Evolutionary conservation across 2,888 invertebrate species (phyloP).

Genomic region (Meloe dianella): DNA sequence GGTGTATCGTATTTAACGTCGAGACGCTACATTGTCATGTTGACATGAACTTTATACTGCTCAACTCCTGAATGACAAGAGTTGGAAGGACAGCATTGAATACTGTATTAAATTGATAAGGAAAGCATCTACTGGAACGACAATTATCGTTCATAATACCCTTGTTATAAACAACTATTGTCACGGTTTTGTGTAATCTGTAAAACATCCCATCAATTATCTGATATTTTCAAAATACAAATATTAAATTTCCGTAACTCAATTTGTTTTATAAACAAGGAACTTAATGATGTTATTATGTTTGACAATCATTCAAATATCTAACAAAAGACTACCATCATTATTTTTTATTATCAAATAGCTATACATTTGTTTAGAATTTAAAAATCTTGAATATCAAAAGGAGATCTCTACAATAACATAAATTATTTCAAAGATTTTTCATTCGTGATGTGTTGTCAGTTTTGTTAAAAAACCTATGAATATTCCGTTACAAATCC

Average conservation of each 20-base stretch:
- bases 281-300: constrained; percentile 24
- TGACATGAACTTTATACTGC: background rate
- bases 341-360: background rate
- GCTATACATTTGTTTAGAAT: too few species aligned
- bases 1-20: background rate
- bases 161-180: constrained; percentile 13
- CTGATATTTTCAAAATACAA: constrained; percentile 21
- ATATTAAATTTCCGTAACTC: constrained; percentile 26
- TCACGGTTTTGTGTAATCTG: constrained; percentile 15
- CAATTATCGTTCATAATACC: constrained; percentile 21
- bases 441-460: constrained; percentile 15
- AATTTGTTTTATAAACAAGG: constrained; percentile 19
- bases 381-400: background rate
- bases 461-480: constrained; percentile 24
- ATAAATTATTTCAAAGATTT: background rate
- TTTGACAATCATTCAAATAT: constrained; percentile 16
- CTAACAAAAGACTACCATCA: background rate
- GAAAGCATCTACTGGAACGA: constrained; percentile 7
- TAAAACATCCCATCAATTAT: constrained; percentile 25
- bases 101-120: constrained; percentile 11
- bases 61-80: background rate
- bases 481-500: constrained; percentile 32
- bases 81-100: background rate
- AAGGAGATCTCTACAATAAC: background rate
- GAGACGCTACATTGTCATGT: background rate